Evolutionary conservation across 2,888 invertebrate species (phyloP).

Genomic region (Salticus scenicus): DNA sequence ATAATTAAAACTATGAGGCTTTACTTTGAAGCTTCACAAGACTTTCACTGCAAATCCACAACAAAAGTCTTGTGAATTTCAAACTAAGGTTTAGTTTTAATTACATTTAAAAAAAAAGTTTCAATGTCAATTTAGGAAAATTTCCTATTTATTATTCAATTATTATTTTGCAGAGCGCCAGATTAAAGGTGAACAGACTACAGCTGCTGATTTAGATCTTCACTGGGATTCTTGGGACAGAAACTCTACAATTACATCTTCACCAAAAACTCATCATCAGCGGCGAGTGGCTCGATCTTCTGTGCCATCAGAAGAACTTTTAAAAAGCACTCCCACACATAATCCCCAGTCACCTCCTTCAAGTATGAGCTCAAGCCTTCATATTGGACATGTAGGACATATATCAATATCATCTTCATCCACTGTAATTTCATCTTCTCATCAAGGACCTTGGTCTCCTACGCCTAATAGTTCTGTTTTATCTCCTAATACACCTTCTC

Average conservation of each 20-base stretch:
- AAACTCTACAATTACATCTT: constrained; percentile 58
- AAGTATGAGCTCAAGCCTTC: constrained; percentile 63
- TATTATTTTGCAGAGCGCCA: constrained; percentile 81
- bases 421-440: constrained; percentile 48
- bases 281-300: constrained; percentile 77
- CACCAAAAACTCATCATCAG: constrained; percentile 74
- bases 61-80: too few relatives aligned
- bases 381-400: constrained; percentile 49
- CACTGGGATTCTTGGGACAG: constrained; percentile 97
- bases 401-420: constrained; percentile 66
- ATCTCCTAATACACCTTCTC: constrained; percentile 64
- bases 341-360: constrained; percentile 72
- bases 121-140: too few relatives aligned
- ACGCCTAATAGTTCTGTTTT: constrained; percentile 68
- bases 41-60: too few relatives aligned
- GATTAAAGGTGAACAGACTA: constrained; percentile 79
- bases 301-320: constrained; percentile 80
- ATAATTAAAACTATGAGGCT: too few relatives aligned
- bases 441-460: constrained; percentile 70
- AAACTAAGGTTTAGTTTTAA: too few relatives aligned
- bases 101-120: too few relatives aligned
- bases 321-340: constrained; percentile 75
- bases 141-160: too few relatives aligned
- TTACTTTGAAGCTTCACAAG: too few relatives aligned
- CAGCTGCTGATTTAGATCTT: constrained; percentile 80